Conservation (phyloP, 2,113 vertebrate species). For the Thunnus thynnus region DNA sequence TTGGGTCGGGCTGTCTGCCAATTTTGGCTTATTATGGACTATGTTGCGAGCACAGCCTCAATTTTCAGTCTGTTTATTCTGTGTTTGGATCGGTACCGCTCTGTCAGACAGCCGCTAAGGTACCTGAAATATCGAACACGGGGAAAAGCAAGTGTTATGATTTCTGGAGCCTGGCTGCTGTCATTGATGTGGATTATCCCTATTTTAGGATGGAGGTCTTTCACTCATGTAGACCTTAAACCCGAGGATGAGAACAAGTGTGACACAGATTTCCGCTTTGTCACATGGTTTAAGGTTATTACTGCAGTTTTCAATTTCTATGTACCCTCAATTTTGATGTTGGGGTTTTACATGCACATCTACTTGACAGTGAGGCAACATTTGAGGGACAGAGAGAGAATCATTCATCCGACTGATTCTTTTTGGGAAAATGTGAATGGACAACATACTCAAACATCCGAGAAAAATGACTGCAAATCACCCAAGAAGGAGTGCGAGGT, state of each 20-base stretch:
- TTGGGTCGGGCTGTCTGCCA: conserved; percentile 89
- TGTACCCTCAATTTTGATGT: conserved; percentile 92
- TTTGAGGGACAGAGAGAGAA: conserved; percentile 87
- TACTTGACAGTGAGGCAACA: conserved; percentile 90
- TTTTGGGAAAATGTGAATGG: conserved; percentile 73
- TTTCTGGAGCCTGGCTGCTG: conserved; percentile 91
- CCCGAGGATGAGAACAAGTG: conserved; percentile 81
- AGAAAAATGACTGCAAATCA: conserved; percentile 57
- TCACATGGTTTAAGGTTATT: conserved; percentile 95
- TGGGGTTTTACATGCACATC: conserved; percentile 94
- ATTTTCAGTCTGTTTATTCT: conserved; percentile 95
- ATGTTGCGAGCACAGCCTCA: conserved; percentile 95
- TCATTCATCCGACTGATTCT: conserved; percentile 80
- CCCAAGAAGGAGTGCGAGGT: conserved; percentile 55
- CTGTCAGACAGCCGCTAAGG: conserved; percentile 90
- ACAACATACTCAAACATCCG: conserved; percentile 49
- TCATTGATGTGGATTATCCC: conserved; percentile 93
- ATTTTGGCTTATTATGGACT: conserved; percentile 99
- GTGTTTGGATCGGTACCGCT: conserved; percentile 94
- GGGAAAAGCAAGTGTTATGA: conserved; percentile 87
- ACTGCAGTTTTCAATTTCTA: conserved; percentile 95
- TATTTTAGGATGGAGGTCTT: conserved; percentile 91
- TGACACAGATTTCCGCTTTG: conserved; percentile 93
- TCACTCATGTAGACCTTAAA: conserved; percentile 75
- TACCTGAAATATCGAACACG: conserved; percentile 95